A percentile compares a stretch with the other conserved stretches of the same genome.
Evolutionary conservation across 2,797 vertebrate genomes (phyloP).

Genomic region (Coendou prehensilis): DNA sequence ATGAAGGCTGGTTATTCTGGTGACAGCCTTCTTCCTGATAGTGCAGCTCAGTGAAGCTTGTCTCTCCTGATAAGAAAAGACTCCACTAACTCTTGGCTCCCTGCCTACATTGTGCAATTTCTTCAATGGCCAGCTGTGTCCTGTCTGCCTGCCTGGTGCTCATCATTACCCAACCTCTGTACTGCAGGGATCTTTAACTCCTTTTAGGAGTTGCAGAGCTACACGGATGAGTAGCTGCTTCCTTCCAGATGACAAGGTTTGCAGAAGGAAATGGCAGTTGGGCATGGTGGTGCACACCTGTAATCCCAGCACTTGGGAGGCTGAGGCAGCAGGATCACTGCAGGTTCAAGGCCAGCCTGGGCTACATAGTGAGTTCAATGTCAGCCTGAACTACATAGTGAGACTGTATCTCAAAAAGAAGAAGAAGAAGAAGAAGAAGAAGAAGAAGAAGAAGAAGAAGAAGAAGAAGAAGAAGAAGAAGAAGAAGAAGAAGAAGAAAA

Average conservation of each 20-base stretch:
- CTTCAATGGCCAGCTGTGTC: conserved; percentile 17
- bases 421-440: not conserved
- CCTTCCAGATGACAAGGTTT: not conserved
- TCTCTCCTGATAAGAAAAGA: conserved; percentile 69
- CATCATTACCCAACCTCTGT: not conserved
- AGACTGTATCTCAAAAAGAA: no score
- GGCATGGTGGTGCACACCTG: not conserved
- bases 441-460: not conserved
- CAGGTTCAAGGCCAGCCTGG: not conserved
- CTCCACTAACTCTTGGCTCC: conserved; percentile 32
- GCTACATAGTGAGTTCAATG: not conserved
- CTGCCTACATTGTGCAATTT: not conserved
- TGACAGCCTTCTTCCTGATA: conserved; percentile 60
- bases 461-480: not conserved
- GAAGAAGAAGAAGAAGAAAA: not conserved
- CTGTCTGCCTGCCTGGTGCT: not conserved
- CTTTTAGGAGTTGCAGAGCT: conserved; percentile 26
- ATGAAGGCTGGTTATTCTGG: conserved; percentile 52
- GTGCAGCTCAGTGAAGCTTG: not conserved
- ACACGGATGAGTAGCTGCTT: not conserved
- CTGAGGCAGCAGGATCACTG: not conserved
- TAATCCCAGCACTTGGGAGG: not conserved
- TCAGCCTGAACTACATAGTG: not conserved
- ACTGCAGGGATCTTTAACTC: conserved; percentile 42
- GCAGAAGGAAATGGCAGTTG: not conserved